Evolutionary conservation across 1,140 invertebrate species (phyloP), one percentile per base, ranked within the genome.

Genomic region (Potamilus streckersoni): DNA sequence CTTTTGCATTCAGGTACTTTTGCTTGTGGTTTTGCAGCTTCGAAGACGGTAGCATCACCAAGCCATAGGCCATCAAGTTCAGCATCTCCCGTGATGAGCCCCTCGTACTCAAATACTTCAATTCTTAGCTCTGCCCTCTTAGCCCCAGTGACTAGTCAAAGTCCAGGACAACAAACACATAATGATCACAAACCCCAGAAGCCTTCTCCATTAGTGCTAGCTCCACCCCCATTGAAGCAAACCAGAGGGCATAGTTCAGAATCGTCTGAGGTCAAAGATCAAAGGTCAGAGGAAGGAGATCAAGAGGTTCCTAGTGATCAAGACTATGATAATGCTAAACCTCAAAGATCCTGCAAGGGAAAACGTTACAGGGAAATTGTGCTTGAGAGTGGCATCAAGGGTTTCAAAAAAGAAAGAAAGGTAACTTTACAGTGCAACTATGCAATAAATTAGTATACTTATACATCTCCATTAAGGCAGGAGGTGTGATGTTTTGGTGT

Each of bases 261-360:
- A 3, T 55, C 27, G 6, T 16, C 70, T 31, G 62, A 74, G 20
- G 49, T 56, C 20, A 68, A 65, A 72, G 74, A 63, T 64, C 61
- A 67, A 70, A 73, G 63, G 23, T 19, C 14, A 16, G 71, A 77
- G 5, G 69, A 74, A 23, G 58, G 69, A 11, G 60, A 71, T 0
- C 74, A 79, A 13, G 66, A 73, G 16, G 66, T 60, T 19, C 57
- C 58, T 16, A 78, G 81, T 60, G 56, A 14, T n/a, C 83, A 67
- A 16, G 74, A 71, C 62, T 38, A 2, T 38, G 69, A 60, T n/a
- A 75, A 82, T 69, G 69, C 61, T 5, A 80, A 80, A 71, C 79
- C 80, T 56, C 83, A 86, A 78, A 82, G 85, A 55, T 59, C 80
- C 4, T 82, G 81, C 58, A 86, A 84, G 73, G 85, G 82, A 15